Percentiles rank a stretch among this genome's conserved stretches.
Conservation (phyloP, 2,797 vertebrate species). For the Girardinus metallicus region DNA sequence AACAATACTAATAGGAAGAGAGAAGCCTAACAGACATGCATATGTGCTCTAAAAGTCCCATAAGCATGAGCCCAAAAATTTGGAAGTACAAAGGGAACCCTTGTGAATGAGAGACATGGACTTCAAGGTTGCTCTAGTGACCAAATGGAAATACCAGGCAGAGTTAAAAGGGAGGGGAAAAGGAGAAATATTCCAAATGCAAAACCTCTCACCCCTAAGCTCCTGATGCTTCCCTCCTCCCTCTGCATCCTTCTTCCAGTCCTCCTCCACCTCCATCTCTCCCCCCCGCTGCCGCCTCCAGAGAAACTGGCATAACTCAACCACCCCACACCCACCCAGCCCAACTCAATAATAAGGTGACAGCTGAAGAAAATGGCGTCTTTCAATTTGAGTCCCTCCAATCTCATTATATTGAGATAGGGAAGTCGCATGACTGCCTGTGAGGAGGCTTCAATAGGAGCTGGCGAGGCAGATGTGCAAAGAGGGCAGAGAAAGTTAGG, state of each 20-base stretch:
- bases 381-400: constrained; percentile 80
- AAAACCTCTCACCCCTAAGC: constrained; percentile 68
- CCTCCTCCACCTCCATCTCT: constrained; percentile 52
- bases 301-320: constrained; percentile 67
- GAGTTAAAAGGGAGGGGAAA: constrained; percentile 34
- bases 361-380: constrained; percentile 86
- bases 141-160: constrained; percentile 52
- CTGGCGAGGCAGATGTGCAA: constrained; percentile 22
- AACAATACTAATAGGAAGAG: constrained; percentile 26
- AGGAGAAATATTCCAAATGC: constrained; percentile 73
- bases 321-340: constrained; percentile 24
- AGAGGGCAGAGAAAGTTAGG: constrained; percentile 42
- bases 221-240: constrained; percentile 32
- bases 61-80: constrained; percentile 26
- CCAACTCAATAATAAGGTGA: constrained; percentile 79
- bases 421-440: constrained; percentile 66
- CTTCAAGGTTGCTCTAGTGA: constrained; percentile 53
- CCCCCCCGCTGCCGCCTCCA: constrained; percentile 52
- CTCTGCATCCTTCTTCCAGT: constrained; percentile 38
- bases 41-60: constrained; percentile 30
- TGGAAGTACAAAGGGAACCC: constrained; percentile 61
- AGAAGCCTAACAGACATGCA: constrained; percentile 23
- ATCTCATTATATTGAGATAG: constrained; percentile 80
- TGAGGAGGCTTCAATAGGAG: constrained; percentile 56
- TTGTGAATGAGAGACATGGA: constrained; percentile 47